Percentiles rank a stretch among this genome's conserved stretches.
Evolutionary conservation across 2,113 vertebrate species (phyloP).

Genomic region (Regulus satrapa): DNA sequence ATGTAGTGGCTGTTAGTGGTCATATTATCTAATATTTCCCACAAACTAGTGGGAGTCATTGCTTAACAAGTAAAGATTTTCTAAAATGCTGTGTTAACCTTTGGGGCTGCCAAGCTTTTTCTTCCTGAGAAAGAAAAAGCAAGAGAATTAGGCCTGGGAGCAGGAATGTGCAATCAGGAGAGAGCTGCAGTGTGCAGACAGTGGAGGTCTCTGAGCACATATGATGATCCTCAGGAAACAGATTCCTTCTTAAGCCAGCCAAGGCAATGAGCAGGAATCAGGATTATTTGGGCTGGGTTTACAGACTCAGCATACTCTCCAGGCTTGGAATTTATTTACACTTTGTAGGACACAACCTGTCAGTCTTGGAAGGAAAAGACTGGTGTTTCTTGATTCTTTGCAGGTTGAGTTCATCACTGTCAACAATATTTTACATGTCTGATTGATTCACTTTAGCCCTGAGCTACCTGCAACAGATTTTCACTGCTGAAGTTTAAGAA

Average conservation of each 20-base stretch:
- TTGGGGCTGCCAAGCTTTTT: not conserved
- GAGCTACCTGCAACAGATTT: not conserved
- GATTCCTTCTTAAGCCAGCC: not conserved
- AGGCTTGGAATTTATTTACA: not conserved
- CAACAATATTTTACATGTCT: not conserved
- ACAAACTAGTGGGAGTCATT: slow-evolving; percentile 44
- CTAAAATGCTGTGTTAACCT: slow-evolving; percentile 11
- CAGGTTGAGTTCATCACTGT: not conserved
- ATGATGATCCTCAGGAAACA: not conserved
- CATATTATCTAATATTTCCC: slow-evolving; percentile 39
- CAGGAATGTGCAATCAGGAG: not conserved
- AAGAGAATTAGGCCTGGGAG: not conserved
- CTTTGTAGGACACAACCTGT: not conserved
- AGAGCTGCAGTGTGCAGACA: not conserved
- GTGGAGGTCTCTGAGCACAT: not conserved
- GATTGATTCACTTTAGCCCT: not conserved
- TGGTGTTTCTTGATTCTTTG: not conserved
- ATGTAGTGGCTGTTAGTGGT: slow-evolving; percentile 6
- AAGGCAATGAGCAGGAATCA: not conserved
- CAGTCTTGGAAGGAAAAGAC: not conserved
- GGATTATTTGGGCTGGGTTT: not conserved
- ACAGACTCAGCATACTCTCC: not conserved
- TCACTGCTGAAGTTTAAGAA: not conserved
- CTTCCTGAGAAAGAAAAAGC: not conserved
- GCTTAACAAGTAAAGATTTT: slow-evolving; percentile 63